These are phyloP conservation scores for Aurelia sp. DNA, from an alignment of 30 jellyfish, hydroid and myxozoan species.

Conservation along the genomic window DNA sequence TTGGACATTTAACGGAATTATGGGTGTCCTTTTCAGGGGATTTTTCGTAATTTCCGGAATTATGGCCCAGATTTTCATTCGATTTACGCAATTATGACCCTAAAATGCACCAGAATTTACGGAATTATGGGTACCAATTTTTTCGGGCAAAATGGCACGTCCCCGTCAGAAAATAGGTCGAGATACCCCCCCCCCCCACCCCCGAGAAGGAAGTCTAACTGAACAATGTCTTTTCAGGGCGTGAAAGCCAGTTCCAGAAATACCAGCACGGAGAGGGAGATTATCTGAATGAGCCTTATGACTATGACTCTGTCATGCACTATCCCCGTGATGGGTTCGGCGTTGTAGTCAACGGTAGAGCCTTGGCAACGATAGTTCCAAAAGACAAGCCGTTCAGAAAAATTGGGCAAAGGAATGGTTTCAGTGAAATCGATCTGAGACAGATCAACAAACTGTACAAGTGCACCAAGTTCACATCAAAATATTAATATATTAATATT, in stretches of 20 bases:
- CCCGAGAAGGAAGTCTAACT: too few relatives aligned
- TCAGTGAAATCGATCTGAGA: slow-evolving; percentile 55
- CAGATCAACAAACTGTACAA: slow-evolving; percentile 57
- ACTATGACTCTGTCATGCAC: slow-evolving; percentile 61
- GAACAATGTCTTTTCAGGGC: background rate
- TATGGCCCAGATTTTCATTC: too few relatives aligned
- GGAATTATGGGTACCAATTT: too few relatives aligned
- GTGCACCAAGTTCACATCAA: slow-evolving; percentile 13
- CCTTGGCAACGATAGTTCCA: slow-evolving; percentile 27
- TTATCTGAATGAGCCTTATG: slow-evolving; percentile 62
- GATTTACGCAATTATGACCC: too few relatives aligned
- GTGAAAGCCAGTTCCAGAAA: slow-evolving; percentile 53
- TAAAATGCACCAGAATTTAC: too few relatives aligned
- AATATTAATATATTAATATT: background rate
- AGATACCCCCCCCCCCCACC: too few relatives aligned
- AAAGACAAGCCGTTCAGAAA: slow-evolving; percentile 47
- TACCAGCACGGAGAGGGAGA: slow-evolving; percentile 53
- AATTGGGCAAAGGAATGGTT: slow-evolving; percentile 48
- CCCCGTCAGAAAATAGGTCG: too few relatives aligned
- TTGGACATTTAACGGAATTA: too few relatives aligned
- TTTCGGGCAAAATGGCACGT: too few relatives aligned
- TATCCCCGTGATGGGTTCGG: slow-evolving; percentile 65
- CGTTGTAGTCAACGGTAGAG: background rate
- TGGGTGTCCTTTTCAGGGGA: too few relatives aligned
- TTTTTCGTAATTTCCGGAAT: too few relatives aligned